phyloP scores from a whole-genome alignment of 2,113 vertebrate species.

The Buteo buteo region DNA sequence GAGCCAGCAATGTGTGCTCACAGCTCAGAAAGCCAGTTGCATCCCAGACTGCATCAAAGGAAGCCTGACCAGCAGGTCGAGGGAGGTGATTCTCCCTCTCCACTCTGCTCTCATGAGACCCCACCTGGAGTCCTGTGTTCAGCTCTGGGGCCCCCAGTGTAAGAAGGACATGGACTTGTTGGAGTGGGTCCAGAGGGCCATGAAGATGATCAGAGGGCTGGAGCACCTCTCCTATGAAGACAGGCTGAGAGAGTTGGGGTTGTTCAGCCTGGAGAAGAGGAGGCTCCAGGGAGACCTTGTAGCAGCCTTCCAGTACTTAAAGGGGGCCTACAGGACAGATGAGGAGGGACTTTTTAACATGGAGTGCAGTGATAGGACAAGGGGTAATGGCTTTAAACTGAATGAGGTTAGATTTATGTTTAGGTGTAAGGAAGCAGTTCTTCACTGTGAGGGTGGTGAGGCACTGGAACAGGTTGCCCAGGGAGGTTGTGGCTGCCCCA shows the following conservation, averaged over 20 bases:
- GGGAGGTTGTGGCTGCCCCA: neutral
- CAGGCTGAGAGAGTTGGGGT: too few species aligned
- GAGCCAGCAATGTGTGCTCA: neutral
- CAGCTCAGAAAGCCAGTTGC: neutral
- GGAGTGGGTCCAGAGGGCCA: neutral
- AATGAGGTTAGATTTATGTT: too few species aligned
- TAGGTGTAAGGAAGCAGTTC: too few species aligned
- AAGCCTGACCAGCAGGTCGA: fast-evolving
- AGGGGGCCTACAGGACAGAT: too few species aligned
- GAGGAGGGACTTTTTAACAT: too few species aligned
- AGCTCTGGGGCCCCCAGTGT: neutral
- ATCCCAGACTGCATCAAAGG: neutral
- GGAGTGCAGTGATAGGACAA: too few species aligned
- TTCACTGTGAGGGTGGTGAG: too few species aligned
- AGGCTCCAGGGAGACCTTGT: too few species aligned
- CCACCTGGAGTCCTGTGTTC: neutral
- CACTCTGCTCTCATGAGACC: neutral
- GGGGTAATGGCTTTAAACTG: neutral
- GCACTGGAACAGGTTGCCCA: neutral
- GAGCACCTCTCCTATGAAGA: too few species aligned
- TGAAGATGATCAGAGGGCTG: neutral
- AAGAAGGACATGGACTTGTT: neutral
- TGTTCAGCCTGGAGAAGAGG: too few species aligned
- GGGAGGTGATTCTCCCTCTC: neutral
- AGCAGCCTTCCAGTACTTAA: too few species aligned